Base-by-base conservation (phyloP, 2,888 invertebrate species). In the Drosophila mulleri region DNA sequence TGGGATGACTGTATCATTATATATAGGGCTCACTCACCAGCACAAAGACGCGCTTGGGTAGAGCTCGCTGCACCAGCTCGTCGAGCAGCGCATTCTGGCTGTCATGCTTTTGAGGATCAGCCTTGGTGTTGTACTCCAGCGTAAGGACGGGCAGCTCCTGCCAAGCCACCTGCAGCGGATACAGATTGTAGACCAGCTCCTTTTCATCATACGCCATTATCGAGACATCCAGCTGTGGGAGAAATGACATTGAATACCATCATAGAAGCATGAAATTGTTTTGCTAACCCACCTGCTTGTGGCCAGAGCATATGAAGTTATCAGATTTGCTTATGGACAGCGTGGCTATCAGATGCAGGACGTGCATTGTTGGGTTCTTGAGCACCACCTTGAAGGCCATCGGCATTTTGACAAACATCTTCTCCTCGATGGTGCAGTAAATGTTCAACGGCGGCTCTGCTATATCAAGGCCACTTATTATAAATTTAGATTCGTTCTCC, bases 271-370 rank as follows among this genome's bases (percentile, higher is more conserved):
- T 14, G 9, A 8, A 0, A 4, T 2, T 3, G 2, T 5, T 11
- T 11, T 2, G 47, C 0, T 2, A 16, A 42, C 68, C 67, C 90
- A 96, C 96, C 94, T 98, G 97, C 93, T 97, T 98, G 90, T 98
- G 97, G 3, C 98, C 98, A 70, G 98, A 96, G 93, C 98, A 98
- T 96, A 98, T 98, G 92, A 98, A 98, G 45, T 96, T 96, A 92
- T 98, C 98, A 37, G 92, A 83, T 65, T 91, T 92, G 75, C 90
- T 92, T 39, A 93, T 92, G 59, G 91, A 91, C 14, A 93, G 74
- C 14, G 88, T 88, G 26, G 93, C 91, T 67, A 91, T 91, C 45
- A 93, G 85, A 83, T 93, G 92, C 11, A 93, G 73, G n/a, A 93
- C 91, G 75, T 92, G 92, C 32, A 88, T 75, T 20, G 92, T 91